Evolutionary conservation across 1,140 invertebrate species (phyloP).

Genomic region (Cherax destructor): DNA sequence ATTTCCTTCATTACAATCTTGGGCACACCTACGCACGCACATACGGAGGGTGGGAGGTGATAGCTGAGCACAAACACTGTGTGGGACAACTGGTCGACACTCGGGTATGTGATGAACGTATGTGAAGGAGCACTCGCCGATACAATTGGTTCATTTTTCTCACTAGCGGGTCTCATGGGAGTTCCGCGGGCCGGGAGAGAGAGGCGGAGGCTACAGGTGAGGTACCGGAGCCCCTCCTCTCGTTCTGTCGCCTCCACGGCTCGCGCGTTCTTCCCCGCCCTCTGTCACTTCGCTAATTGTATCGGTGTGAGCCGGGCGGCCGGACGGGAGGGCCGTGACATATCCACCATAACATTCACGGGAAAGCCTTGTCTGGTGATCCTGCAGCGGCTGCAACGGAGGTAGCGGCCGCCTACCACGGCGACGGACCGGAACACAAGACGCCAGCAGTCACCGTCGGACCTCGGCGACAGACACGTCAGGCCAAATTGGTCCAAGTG

Average conservation of each 20-base stretch:
- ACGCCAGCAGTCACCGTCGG: not conserved
- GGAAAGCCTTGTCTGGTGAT: not conserved
- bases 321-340: slow-evolving; percentile 15
- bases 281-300: slow-evolving; percentile 67
- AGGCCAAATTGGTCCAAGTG: slow-evolving; percentile 46
- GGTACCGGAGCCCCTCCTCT: slow-evolving; percentile 37
- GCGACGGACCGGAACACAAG: not conserved
- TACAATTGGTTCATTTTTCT: slow-evolving; percentile 68
- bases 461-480: slow-evolving; percentile 6
- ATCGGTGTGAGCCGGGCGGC: slow-evolving; percentile 51
- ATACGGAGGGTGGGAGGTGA: not conserved
- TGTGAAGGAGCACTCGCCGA: slow-evolving; percentile 48
- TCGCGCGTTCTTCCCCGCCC: slow-evolving; percentile 48
- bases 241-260: slow-evolving; percentile 11
- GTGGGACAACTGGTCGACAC: slow-evolving; percentile 28
- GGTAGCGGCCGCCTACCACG: not conserved
- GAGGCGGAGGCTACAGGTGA: slow-evolving; percentile 42
- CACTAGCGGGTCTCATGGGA: slow-evolving; percentile 46
- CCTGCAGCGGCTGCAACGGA: not conserved
- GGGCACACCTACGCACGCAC: slow-evolving; percentile 1
- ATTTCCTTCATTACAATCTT: slow-evolving; percentile 18
- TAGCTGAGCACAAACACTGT: slow-evolving; percentile 8
- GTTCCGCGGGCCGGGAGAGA: slow-evolving; percentile 25
- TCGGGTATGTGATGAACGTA: slow-evolving; percentile 52
- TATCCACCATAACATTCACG: slow-evolving; percentile 7